Conservation (phyloP, 2,113 vertebrate species). For the Anser brachyrhynchus region DNA sequence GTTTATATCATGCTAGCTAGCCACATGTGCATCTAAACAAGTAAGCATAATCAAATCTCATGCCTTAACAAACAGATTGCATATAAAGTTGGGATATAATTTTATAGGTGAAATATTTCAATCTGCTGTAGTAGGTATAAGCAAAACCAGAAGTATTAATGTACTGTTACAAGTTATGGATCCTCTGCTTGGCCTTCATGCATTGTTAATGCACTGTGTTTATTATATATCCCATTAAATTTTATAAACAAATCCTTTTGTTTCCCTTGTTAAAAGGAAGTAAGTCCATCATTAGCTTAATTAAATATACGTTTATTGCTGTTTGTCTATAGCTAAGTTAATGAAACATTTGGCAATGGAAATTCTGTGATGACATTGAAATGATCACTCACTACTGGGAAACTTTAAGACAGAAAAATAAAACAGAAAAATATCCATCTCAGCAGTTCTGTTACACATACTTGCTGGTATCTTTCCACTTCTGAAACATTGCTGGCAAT, state of each 20-base stretch:
- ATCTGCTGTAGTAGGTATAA: background rate
- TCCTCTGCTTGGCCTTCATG: background rate
- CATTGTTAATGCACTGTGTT: conserved; percentile 8
- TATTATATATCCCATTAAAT: background rate
- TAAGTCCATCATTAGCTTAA: background rate
- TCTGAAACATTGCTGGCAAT: background rate
- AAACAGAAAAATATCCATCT: background rate
- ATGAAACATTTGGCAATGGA: background rate
- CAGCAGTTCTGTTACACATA: background rate
- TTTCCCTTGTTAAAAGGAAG: background rate
- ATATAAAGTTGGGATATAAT: background rate
- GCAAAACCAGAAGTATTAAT: background rate
- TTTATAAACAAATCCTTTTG: background rate
- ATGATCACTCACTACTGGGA: background rate
- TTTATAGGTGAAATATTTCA: background rate
- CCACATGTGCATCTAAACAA: background rate
- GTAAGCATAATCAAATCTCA: conserved; percentile 16
- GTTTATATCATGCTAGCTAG: background rate
- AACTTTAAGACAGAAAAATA: background rate
- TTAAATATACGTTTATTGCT: background rate
- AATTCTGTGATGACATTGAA: conserved; percentile 19
- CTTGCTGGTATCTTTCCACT: background rate
- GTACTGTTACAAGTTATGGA: background rate
- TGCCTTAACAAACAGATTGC: background rate
- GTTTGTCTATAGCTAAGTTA: background rate